Percentiles rank a stretch among this genome's conserved stretches.
Conservation (phyloP, 2,888 invertebrate genomes). For the Eupithecia subfuscata region DNA sequence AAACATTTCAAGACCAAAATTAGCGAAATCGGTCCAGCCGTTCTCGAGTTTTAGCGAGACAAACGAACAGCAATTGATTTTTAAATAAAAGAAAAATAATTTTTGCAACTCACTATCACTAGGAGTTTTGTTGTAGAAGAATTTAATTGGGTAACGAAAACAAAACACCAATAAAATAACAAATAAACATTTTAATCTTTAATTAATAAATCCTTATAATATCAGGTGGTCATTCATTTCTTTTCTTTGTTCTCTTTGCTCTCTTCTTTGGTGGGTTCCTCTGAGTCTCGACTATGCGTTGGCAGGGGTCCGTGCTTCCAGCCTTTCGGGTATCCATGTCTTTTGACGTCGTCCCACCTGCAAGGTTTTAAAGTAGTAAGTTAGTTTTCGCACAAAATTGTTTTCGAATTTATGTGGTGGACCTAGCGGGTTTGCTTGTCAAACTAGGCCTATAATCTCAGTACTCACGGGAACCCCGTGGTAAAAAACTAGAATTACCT, state of each 20-base stretch:
- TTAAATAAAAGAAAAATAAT: too few species aligned
- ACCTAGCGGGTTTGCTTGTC: too few species aligned
- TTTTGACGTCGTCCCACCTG: slow-evolving; percentile 87
- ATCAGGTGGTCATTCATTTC: slow-evolving; percentile 21
- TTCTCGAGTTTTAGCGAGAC: too few species aligned
- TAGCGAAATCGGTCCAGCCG: too few species aligned
- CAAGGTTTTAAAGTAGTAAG: not conserved
- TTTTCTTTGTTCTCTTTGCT: slow-evolving; percentile 46
- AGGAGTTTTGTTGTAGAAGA: too few species aligned
- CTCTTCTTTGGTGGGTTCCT: slow-evolving; percentile 55
- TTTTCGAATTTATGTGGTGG: too few species aligned
- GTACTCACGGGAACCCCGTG: too few species aligned
- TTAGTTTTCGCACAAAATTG: not conserved
- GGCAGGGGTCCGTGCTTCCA: slow-evolving; percentile 76
- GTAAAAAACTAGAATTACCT: too few species aligned
- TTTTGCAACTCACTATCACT: too few species aligned
- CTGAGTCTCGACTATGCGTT: slow-evolving; percentile 57
- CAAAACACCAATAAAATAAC: not conserved
- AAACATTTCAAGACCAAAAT: too few species aligned
- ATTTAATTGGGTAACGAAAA: not conserved
- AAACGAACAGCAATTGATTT: too few species aligned
- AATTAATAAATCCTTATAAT: slow-evolving; percentile 28
- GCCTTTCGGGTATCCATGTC: slow-evolving; percentile 70
- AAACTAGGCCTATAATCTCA: too few species aligned
- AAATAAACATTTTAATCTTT: slow-evolving; percentile 41